Conservation (phyloP, 2,888 invertebrate species). For the Diarsia brunnea region DNA sequence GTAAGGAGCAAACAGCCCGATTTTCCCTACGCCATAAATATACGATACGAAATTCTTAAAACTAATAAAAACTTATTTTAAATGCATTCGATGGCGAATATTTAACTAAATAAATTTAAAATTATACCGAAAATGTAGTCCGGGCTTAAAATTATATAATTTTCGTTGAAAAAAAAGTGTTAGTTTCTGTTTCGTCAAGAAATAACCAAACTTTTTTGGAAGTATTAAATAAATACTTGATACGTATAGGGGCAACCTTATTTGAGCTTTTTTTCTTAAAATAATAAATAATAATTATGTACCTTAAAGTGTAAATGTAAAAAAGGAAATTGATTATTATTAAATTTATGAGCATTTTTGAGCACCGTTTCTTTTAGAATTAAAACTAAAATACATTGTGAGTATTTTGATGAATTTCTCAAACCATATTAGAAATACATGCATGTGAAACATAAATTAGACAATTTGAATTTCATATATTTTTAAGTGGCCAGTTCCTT, state of each 20-base stretch:
- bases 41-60: conserved; percentile 28
- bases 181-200: neutral
- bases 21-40: conserved; percentile 53
- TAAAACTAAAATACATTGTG: conserved; percentile 6
- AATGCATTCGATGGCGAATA: conserved; percentile 61
- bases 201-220: neutral
- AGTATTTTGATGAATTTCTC: neutral
- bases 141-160: neutral
- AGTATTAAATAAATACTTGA: conserved; percentile 3
- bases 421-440: neutral
- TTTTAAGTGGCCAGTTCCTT: neutral
- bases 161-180: neutral
- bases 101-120: conserved; percentile 32
- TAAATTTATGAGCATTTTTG: conserved; percentile 44
- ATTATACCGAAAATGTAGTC: conserved; percentile 22
- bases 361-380: conserved; percentile 18
- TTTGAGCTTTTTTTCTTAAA: conserved; percentile 42
- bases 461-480: neutral
- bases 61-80: conserved; percentile 42
- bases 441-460: neutral
- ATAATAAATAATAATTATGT: neutral
- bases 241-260: conserved; percentile 60
- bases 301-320: neutral
- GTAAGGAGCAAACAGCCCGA: conserved; percentile 70
- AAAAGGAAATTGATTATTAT: conserved; percentile 5